Base-by-base conservation (phyloP, 2,797 vertebrate species). In the Syngnathus rostellatus region DNA sequence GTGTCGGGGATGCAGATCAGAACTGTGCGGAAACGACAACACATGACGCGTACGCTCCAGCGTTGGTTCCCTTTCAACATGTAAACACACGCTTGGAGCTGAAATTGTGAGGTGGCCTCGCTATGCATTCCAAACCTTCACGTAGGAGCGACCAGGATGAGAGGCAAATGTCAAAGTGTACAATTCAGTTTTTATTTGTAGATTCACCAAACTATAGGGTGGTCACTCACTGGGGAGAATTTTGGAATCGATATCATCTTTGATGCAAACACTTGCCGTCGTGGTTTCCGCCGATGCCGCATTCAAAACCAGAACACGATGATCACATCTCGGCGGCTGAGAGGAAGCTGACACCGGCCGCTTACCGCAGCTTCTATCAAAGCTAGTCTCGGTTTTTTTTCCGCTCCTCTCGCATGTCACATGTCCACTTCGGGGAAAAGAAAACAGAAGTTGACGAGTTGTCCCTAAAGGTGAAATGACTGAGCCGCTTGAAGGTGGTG, bases 391-490 rank as follows among this genome's bases (percentile, higher is more conserved):
- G 73, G 75, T 76, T 68, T 59, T 65, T 73, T 68, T 76, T 81
- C 72, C 77, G 72, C 64, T 21, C 71, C 68, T 64, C 57, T 72
- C 37, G 69, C 54, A 68, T 69, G 57, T 79, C 75, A 77, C 50
- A 65, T 8, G 1, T 65, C 57, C 64, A 68, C 71, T 62, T 61
- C 61, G 59, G 60, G 68, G 55, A 64, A 62, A 10, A 73, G 65
- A 69, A 73, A 67, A 62, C 23, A 1, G 66, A 5, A 66, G 72
- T 82, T 71, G 79, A 78, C 79, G 72, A 76, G 25, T 67, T 79
- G 67, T 66, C 68, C 54, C 10, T 0, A 64, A n/a, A 58, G 40
- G 68, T 72, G 53, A 67, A 77, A 51, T 51, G 50, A n/a, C 50
- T n/a, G n/a, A 8, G n/a, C 8, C 21, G 50, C 7, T 51, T 51